Percentiles rank a stretch among this genome's conserved stretches.
Evolutionary conservation across 2,113 vertebrate species (phyloP).

Genomic region (Channa maculata): DNA sequence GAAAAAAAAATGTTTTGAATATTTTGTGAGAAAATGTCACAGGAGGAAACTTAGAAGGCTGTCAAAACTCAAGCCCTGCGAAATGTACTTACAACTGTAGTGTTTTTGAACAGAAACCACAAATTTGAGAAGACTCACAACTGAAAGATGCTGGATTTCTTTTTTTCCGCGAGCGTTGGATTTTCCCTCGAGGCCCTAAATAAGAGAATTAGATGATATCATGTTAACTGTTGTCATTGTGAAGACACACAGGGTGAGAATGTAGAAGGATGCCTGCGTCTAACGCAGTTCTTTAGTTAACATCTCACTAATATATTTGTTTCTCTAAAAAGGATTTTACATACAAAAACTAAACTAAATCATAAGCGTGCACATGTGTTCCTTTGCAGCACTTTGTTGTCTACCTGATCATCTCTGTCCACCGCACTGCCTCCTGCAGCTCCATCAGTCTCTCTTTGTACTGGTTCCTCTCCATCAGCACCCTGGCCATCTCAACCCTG

Average conservation of each 20-base stretch:
- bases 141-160: constrained; percentile 99
- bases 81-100: neutral
- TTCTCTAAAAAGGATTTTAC: no score
- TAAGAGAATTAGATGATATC: constrained; percentile 21
- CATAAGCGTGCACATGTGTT: no score
- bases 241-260: neutral
- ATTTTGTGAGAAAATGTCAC: constrained; percentile 19
- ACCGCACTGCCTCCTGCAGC: constrained; percentile 97
- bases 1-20: constrained; percentile 49
- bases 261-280: neutral
- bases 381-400: neutral
- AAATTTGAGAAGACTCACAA: constrained; percentile 87
- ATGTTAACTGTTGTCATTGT: neutral
- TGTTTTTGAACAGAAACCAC: neutral
- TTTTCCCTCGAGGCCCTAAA: constrained; percentile 96
- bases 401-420: constrained; percentile 99
- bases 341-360: no score
- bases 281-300: no score
- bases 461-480: constrained; percentile 98
- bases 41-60: neutral
- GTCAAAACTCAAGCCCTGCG: neutral
- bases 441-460: constrained; percentile 99
- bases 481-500: constrained; percentile 96
- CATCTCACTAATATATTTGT: no score
- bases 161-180: constrained; percentile 93